phyloP scores from a whole-genome alignment of 1,140 invertebrate genomes.

The Habropoda laboriosa region DNA sequence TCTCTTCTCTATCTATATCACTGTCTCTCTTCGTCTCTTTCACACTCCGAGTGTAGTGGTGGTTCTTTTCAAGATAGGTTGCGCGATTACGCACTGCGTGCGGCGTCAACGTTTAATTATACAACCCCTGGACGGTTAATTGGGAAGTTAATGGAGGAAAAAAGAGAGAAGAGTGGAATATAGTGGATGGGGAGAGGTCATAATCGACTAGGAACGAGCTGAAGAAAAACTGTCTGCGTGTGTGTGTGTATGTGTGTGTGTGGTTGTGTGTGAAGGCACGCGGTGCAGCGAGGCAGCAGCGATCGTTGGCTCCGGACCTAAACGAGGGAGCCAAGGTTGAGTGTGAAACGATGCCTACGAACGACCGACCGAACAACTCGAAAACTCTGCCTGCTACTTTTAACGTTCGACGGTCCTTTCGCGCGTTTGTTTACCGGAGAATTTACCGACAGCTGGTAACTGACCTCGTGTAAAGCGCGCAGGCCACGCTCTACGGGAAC shows the following conservation, averaged over 20 bases:
- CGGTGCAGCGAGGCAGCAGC: too few species aligned
- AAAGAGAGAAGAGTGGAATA: conserved; percentile 48
- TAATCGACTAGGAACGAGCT: conserved; percentile 62
- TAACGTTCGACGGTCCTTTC: conserved; percentile 57
- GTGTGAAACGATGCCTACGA: conserved; percentile 4
- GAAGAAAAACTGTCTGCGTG: too few species aligned
- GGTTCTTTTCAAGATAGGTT: not conserved
- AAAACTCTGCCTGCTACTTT: conserved; percentile 32
- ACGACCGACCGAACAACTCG: conserved; percentile 49
- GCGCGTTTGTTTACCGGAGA: conserved; percentile 37
- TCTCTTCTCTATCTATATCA: too few species aligned
- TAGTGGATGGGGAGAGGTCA: conserved; percentile 69
- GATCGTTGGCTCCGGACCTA: conserved; percentile 8
- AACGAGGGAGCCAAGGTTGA: not conserved
- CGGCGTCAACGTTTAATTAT: conserved; percentile 60
- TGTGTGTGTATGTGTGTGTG: too few species aligned
- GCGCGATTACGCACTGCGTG: conserved; percentile 33
- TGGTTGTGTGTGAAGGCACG: too few species aligned
- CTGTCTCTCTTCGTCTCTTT: not conserved
- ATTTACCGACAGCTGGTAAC: conserved; percentile 65
- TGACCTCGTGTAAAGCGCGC: conserved; percentile 30
- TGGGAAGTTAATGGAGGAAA: conserved; percentile 67
- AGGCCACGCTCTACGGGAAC: not conserved
- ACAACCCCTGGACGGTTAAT: conserved; percentile 61
- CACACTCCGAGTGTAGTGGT: not conserved